Percentiles rank a stretch among this genome's conserved stretches.
These are phyloP conservation scores for Enteromius treurensis DNA, from an alignment of 2,797 vertebrate genomes.

Conservation along the genomic window DNA sequence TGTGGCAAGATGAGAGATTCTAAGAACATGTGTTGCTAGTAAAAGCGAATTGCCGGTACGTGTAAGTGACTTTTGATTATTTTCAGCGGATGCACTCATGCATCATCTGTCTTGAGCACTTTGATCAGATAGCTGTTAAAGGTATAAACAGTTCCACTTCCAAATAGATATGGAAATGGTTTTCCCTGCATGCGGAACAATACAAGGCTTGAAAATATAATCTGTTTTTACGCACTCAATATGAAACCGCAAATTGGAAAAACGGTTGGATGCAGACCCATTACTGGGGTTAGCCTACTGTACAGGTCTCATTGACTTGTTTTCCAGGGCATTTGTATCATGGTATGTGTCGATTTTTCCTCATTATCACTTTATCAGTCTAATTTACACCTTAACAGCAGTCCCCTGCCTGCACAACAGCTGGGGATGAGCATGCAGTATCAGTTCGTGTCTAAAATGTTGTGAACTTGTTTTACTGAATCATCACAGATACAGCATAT, in stretches of 20 bases:
- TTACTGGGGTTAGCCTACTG: slow-evolving; percentile 50
- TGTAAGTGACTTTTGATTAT: slow-evolving; percentile 28
- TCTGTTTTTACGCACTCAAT: not conserved
- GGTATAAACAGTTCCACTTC: not conserved
- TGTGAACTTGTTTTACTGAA: not conserved
- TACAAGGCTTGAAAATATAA: not conserved
- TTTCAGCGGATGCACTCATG: slow-evolving; percentile 9
- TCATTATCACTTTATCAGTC: slow-evolving; percentile 76
- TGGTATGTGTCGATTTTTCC: slow-evolving; percentile 71
- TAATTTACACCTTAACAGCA: slow-evolving; percentile 72
- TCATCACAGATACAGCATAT: not conserved
- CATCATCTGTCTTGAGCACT: slow-evolving; percentile 19
- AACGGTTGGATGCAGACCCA: slow-evolving; percentile 8
- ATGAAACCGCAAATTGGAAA: slow-evolving; percentile 21
- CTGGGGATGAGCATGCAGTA: slow-evolving; percentile 60
- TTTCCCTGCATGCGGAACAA: slow-evolving; percentile 14
- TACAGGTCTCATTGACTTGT: slow-evolving; percentile 64
- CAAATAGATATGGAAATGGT: slow-evolving; percentile 6
- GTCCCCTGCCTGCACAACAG: slow-evolving; percentile 63
- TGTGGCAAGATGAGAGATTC: slow-evolving; percentile 30
- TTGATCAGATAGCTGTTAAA: slow-evolving; percentile 20
- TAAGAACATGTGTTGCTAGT: slow-evolving; percentile 18
- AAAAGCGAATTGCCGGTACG: slow-evolving; percentile 22
- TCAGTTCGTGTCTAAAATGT: not conserved
- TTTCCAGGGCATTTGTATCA: slow-evolving; percentile 65